These are phyloP conservation scores for Perognathus longimembris DNA, from an alignment of 2,113 vertebrate species.

Conservation along the genomic window DNA sequence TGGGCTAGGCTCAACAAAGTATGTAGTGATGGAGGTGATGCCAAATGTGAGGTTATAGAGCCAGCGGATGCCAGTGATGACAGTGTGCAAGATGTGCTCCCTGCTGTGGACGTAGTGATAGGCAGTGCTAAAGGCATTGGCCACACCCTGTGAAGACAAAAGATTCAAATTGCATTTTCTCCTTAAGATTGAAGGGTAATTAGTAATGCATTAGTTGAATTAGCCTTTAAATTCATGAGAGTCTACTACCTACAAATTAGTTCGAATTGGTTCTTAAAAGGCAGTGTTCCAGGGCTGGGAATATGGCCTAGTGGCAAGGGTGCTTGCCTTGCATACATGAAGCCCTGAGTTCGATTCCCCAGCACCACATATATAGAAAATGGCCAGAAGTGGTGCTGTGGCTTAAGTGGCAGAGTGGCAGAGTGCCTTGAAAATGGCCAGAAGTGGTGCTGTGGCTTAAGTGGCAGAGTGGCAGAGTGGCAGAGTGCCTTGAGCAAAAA, in stretches of 20 bases:
- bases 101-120: conserved; percentile 84
- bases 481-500: too few species aligned
- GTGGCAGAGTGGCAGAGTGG: too few species aligned
- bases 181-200: conserved; percentile 8
- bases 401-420: too few species aligned
- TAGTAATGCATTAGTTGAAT: neutral
- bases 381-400: too few species aligned
- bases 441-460: too few species aligned
- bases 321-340: too few species aligned
- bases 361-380: too few species aligned
- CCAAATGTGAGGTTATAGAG: conserved; percentile 67
- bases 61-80: conserved; percentile 85
- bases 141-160: conserved; percentile 85
- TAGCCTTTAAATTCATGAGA: conserved; percentile 19
- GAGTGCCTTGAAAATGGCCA: too few species aligned
- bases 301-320: too few species aligned
- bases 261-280: conserved; percentile 41
- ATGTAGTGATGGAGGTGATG: conserved; percentile 73
- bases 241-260: conserved; percentile 22
- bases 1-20: conserved; percentile 81
- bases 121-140: conserved; percentile 85
- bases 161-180: conserved; percentile 40
- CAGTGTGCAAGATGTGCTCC: conserved; percentile 83
- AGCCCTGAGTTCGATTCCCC: too few species aligned
- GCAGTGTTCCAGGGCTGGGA: neutral